Base-by-base conservation (phyloP, 1,140 invertebrate species). In the Drosophila kurseongensis region DNA sequence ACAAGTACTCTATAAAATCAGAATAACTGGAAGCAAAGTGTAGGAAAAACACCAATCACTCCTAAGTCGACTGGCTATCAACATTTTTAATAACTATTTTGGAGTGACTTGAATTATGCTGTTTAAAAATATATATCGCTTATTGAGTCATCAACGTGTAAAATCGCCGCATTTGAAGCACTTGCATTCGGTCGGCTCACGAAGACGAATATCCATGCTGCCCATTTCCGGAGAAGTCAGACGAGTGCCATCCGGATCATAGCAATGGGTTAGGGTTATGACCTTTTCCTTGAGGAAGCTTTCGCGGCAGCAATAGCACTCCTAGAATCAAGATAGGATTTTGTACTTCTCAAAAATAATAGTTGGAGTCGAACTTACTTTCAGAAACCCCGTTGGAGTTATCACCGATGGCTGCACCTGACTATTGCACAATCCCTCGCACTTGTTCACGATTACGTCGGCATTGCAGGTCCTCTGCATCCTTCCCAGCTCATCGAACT, bases 301-400 rank as follows among this genome's bases (percentile, higher is more conserved):
- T 91, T 98, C 97, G 56, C 97, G 94, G 80, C 97, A 98, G 90
- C 97, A 98, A 81, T 96, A 97, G 88, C 97, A 98, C 93, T 98
- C 97, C 97, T 98, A 18, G 7, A 32, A 16, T 14, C 2, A n/a
- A 5, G 10, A 35, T 6, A 2, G 0, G 18, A 0, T 1, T 1
- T n/a, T n/a, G n/a, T n/a, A n/a, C n/a, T n/a, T n/a, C n/a, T n/a
- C n/a, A n/a, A n/a, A n/a, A n/a, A n/a, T n/a, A n/a, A n/a, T n/a
- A n/a, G n/a, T n/a, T n/a, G n/a, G n/a, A n/a, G 14, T 27, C 0
- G 0, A 4, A 60, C 91, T 88, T 93, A 97, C 97, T 95, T 98
- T 98, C 48, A 97, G 93, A 94, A 98, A 98, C 78, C 97, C 97
- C 38, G 96, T 97, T 9, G 96, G 95, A 10, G 97, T 96, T 40